A percentile compares a stretch with the other conserved stretches of the same genome.
Evolutionary conservation across 2,888 invertebrate genomes (phyloP).

Genomic region (Saturnia japonica): DNA sequence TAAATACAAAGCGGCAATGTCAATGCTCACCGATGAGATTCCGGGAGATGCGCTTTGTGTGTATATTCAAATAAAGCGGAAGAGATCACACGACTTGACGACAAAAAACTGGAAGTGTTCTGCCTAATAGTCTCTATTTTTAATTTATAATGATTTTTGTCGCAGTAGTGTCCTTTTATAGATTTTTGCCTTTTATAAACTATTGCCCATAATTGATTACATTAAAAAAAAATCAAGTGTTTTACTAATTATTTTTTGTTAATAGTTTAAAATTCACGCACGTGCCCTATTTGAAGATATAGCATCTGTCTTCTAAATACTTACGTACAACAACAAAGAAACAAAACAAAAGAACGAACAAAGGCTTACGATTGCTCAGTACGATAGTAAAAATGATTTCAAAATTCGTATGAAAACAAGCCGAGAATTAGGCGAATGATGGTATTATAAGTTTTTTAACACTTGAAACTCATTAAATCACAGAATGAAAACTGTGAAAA

Average conservation of each 20-base stretch:
- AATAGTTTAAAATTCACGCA: neutral
- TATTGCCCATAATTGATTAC: neutral
- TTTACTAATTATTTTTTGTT: neutral
- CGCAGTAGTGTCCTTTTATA: neutral
- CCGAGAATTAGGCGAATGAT: no score
- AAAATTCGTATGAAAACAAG: no score
- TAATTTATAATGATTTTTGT: neutral
- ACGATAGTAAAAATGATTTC: no score
- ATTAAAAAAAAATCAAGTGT: neutral
- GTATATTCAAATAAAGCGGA: constrained; percentile 42
- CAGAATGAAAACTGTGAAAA: neutral
- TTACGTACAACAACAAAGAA: no score
- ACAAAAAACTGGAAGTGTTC: constrained; percentile 43
- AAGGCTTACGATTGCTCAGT: no score
- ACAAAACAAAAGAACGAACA: no score
- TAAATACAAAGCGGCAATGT: constrained; percentile 71
- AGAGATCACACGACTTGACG: constrained; percentile 59
- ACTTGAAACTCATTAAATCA: neutral
- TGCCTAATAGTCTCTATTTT: constrained; percentile 18
- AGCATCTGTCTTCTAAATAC: no score
- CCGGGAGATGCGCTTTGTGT: constrained; percentile 68
- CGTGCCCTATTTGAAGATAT: no score
- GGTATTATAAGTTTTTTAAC: no score
- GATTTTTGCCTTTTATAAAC: no score
- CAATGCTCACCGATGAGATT: constrained; percentile 53